A percentile compares a stretch with the other conserved stretches of the same genome.
Conservation (phyloP, 2,888 invertebrate species). For the Alloscopus bannaensis region DNA sequence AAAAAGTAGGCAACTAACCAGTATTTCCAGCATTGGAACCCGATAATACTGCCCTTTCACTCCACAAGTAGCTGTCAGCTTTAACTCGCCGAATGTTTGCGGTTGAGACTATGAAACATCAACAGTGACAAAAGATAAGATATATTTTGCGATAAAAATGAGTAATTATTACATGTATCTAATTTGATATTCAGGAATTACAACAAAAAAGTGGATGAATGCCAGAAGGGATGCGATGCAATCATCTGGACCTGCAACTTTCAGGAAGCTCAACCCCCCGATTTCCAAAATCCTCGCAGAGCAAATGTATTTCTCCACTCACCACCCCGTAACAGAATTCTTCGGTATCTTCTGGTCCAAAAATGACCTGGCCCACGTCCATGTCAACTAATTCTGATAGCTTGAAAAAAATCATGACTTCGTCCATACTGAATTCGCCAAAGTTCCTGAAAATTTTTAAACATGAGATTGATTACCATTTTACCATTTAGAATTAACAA, state of each 20-base stretch:
- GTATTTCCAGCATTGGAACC: conserved; percentile 9
- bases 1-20: no score
- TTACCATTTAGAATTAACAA: background rate
- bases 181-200: background rate
- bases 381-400: conserved; percentile 32
- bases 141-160: background rate
- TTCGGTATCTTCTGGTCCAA: conserved; percentile 24
- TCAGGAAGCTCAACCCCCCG: conserved; percentile 19
- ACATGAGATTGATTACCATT: background rate
- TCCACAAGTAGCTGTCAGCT: conserved; percentile 37
- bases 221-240: conserved; percentile 31
- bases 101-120: background rate
- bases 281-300: conserved; percentile 19
- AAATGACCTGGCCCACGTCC: conserved; percentile 27
- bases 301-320: conserved; percentile 48
- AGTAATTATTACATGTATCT: background rate
- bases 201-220: conserved; percentile 34
- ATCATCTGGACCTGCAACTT: conserved; percentile 41
- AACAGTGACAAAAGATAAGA: background rate
- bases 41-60: conserved; percentile 37
- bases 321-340: conserved; percentile 48
- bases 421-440: conserved; percentile 30
- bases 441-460: conserved; percentile 36
- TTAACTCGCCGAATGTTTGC: conserved; percentile 29
- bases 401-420: conserved; percentile 50